These are phyloP conservation scores for Leptodactylus fuscus DNA, from an alignment of 2,113 vertebrate species.

Conservation along the genomic window DNA sequence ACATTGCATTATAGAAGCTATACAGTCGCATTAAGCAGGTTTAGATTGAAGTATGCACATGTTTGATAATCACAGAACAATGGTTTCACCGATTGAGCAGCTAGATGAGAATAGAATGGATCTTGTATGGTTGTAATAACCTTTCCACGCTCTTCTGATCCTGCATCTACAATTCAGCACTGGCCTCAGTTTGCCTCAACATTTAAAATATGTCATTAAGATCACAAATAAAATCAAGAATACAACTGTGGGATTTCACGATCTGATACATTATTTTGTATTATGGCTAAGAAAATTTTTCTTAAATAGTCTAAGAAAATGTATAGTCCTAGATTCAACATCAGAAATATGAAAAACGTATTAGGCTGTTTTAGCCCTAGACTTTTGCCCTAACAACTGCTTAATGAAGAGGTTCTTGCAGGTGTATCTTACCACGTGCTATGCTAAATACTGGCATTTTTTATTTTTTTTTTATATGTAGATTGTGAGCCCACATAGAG, in stretches of 20 bases:
- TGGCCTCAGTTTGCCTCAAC: background rate
- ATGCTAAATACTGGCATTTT: no score
- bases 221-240: background rate
- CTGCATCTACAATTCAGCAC: conserved; percentile 16
- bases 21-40: conserved; percentile 37
- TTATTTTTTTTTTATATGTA: no score
- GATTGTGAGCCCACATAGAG: no score
- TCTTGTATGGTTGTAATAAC: conserved; percentile 51
- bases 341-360: background rate
- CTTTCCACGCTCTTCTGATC: conserved; percentile 35
- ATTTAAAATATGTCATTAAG: conserved; percentile 12
- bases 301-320: no score
- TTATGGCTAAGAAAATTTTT: background rate
- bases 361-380: background rate
- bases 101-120: conserved; percentile 27
- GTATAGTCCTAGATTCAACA: background rate
- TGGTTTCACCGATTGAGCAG: conserved; percentile 22
- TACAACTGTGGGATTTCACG: background rate
- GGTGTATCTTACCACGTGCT: no score
- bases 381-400: background rate
- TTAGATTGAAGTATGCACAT: conserved; percentile 15
- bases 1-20: conserved; percentile 24
- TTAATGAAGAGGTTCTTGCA: no score
- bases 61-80: conserved; percentile 49
- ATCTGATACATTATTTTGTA: background rate